These are phyloP conservation scores for Shinisaurus crocodilurus DNA, from an alignment of 2,113 vertebrate species.

Conservation along the genomic window DNA sequence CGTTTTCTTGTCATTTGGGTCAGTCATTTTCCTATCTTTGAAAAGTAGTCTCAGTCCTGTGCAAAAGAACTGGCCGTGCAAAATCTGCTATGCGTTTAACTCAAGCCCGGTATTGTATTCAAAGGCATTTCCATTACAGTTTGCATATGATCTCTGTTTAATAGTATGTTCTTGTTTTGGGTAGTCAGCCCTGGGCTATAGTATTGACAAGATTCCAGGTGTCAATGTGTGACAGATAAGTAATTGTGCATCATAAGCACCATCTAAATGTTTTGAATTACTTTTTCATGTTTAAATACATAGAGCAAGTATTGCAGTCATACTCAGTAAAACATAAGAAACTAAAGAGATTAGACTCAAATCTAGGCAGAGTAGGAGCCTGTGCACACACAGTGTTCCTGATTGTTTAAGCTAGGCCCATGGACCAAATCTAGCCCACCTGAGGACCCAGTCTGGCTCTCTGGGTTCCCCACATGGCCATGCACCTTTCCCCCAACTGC, in stretches of 20 bases:
- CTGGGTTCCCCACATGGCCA: too few relatives aligned
- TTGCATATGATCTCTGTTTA: not conserved
- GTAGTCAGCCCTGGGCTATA: not conserved
- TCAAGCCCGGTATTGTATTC: not conserved
- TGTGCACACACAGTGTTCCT: too few relatives aligned
- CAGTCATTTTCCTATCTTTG: not conserved
- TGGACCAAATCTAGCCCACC: too few relatives aligned
- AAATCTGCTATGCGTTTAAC: not conserved
- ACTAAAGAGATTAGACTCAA: too few relatives aligned
- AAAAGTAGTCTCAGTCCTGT: not conserved
- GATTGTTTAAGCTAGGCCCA: too few relatives aligned
- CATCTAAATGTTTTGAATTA: not conserved
- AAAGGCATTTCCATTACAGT: not conserved
- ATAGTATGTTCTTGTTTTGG: not conserved
- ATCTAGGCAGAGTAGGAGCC: too few relatives aligned
- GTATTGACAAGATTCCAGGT: not conserved
- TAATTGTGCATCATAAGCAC: not conserved
- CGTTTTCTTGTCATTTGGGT: not conserved
- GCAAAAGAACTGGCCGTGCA: not conserved
- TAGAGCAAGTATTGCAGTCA: not conserved
- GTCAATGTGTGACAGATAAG: not conserved
- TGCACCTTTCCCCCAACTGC: too few relatives aligned
- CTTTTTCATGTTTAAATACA: not conserved
- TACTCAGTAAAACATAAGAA: not conserved
- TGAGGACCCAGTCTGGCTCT: too few relatives aligned